A percentile compares a stretch with the other conserved stretches of the same genome.
Conservation (phyloP, 2,797 vertebrate species). For the Esox masquinongy region DNA sequence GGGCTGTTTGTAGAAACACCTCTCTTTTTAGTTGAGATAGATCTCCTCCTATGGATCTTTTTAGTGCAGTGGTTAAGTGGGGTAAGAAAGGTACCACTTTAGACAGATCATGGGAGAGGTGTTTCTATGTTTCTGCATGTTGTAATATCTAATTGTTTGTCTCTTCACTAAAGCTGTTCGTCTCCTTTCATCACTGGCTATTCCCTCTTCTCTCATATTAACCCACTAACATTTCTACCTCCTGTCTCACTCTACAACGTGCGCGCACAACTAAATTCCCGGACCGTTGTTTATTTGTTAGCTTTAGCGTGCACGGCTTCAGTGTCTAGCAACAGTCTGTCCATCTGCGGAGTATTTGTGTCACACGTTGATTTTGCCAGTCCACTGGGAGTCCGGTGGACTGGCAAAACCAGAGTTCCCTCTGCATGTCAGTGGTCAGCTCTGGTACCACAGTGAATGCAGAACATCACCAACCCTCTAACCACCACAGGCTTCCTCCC, state of each 20-base stretch:
- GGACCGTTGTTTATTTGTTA: neutral
- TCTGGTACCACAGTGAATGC: neutral
- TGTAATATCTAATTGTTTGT: conserved; percentile 39
- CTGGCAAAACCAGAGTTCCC: neutral
- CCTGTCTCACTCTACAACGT: conserved; percentile 13
- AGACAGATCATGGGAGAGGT: conserved; percentile 42
- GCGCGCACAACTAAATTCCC: neutral
- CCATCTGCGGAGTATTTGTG: neutral
- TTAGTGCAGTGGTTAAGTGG: neutral
- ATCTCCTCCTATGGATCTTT: neutral
- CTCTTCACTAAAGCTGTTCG: conserved; percentile 4
- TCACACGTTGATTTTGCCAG: neutral
- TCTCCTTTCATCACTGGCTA: conserved; percentile 14
- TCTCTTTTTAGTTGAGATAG: conserved; percentile 41
- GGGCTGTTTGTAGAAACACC: conserved; percentile 71
- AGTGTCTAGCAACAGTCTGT: neutral
- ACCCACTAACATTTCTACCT: conserved; percentile 31
- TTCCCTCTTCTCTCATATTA: conserved; percentile 32
- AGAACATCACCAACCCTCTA: neutral
- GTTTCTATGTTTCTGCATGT: conserved; percentile 72
- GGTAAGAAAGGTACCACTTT: neutral
- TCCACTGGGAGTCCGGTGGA: neutral
- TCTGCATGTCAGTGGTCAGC: conserved; percentile 5
- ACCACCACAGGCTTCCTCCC: neutral
- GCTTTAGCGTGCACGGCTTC: neutral